phyloP scores from a whole-genome alignment of 1,140 invertebrate genomes.

The Elysia chlorotica region DNA sequence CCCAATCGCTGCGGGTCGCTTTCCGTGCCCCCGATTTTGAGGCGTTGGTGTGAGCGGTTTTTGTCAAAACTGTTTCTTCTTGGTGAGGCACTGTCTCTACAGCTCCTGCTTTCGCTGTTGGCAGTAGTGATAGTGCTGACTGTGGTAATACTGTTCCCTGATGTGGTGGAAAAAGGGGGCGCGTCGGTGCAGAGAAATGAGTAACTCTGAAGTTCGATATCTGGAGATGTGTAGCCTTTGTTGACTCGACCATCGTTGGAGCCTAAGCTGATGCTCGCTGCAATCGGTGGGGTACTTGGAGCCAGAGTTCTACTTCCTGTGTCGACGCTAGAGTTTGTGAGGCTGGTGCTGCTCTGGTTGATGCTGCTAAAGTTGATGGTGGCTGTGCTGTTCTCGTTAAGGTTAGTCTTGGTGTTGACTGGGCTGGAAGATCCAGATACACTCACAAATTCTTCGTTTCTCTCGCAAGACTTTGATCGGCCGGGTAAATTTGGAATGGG shows the following conservation, averaged over 20 bases:
- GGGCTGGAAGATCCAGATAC: no score
- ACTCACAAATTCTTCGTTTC: no score
- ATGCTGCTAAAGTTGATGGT: background rate
- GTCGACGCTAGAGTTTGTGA: background rate
- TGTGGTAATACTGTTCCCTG: no score
- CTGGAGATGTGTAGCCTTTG: constrained; percentile 50
- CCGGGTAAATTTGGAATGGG: background rate
- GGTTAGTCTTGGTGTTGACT: background rate
- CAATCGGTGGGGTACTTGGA: background rate
- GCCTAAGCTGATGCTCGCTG: background rate
- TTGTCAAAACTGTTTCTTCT: no score
- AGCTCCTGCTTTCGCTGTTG: no score
- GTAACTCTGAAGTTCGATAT: constrained; percentile 51
- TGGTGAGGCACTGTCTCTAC: no score
- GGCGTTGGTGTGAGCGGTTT: background rate
- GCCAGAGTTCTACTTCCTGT: constrained; percentile 2
- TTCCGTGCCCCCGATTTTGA: background rate
- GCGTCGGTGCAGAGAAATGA: no score
- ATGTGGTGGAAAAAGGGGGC: no score
- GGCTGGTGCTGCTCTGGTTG: background rate
- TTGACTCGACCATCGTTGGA: constrained; percentile 45
- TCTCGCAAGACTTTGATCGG: background rate
- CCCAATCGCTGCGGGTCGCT: background rate
- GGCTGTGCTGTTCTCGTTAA: background rate
- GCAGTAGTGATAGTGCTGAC: no score